Evolutionary conservation across 35 echinoderm and acorn worm species (phyloP).

Genomic region (Ptychodera flava): DNA sequence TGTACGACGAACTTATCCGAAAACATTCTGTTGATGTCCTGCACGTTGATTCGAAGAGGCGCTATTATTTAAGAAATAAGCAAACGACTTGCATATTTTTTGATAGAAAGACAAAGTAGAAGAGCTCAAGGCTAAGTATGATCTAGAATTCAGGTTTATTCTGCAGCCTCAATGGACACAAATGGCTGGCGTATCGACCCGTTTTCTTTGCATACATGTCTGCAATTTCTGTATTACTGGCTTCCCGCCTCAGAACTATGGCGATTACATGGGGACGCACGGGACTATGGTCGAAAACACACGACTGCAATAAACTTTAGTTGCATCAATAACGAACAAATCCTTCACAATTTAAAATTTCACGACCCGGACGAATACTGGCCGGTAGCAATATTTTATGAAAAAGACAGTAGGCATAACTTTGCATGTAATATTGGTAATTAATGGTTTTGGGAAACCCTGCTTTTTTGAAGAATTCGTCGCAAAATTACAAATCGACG

Average conservation of each 20-base stretch:
- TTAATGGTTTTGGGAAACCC: not conserved
- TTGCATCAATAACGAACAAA: not conserved
- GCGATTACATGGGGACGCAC: not conserved
- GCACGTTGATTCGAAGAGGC: not conserved
- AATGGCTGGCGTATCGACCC: conserved; percentile 19
- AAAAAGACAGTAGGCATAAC: not conserved
- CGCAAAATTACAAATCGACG: not conserved
- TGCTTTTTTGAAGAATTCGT: not conserved
- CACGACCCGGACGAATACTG: not conserved
- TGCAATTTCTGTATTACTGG: conserved; percentile 37
- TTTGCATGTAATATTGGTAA: not conserved
- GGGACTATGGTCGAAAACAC: not conserved
- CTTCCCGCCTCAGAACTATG: not conserved
- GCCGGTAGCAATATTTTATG: not conserved
- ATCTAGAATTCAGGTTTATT: not conserved
- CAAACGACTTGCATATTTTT: not conserved
- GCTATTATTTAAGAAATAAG: not conserved
- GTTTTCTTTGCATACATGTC: not conserved
- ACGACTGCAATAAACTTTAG: not conserved
- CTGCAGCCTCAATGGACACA: not conserved
- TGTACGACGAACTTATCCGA: not conserved
- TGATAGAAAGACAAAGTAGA: not conserved
- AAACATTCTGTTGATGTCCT: not conserved
- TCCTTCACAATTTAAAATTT: not conserved
- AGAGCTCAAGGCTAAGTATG: not conserved